Evolutionary conservation across 2,113 vertebrate species (phyloP), one percentile per base, ranked within the genome.

Genomic region (Centropus unirufus): DNA sequence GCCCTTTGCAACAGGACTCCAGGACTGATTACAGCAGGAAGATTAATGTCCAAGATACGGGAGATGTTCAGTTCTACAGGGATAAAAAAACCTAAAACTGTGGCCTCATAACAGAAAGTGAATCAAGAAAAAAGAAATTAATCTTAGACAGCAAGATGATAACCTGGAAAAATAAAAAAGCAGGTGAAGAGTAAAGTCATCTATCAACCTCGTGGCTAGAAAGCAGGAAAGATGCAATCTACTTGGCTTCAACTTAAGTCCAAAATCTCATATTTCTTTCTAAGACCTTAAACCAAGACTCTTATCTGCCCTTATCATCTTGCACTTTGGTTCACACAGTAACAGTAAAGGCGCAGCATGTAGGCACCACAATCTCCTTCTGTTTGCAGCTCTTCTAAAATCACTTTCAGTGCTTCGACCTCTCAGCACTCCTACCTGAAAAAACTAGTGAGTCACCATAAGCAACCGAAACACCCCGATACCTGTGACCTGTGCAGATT

Each of bases 201-300:
- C 3, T 57, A 76, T 61, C 84, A 90, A 32, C 14, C 32, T 69
- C 1, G 4, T 30, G 59, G 88, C 67, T 85, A 63, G 44, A 88
- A 88, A 90, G 32, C 36, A 92, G 62, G 57, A 62, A 55, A 96
- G 39, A 72, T 52, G 44, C 29, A 52, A 92, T 81, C 76, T 90
- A 12, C 42, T 40, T 46, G 42, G 61, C 30, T 89, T 91, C 54
- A 12, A 29, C 36, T 52, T 59, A 52, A 78, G 73, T 59, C 26
- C 34, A 81, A 78, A 93, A 63, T 42, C 59, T 83, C 1, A 0
- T 34, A 24, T 75, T 90, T 92, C 51, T 70, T 92, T 83, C 57
- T 59, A 83, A 66, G 34, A 27, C 47, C 21, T 14, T 74, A 62
- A 91, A 44, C 20, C 0, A 0, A 44, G 7, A 59, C 26, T 69